These are phyloP conservation scores for Toxotes jaculatrix DNA, from an alignment of 2,113 vertebrate genomes.

Conservation along the genomic window DNA sequence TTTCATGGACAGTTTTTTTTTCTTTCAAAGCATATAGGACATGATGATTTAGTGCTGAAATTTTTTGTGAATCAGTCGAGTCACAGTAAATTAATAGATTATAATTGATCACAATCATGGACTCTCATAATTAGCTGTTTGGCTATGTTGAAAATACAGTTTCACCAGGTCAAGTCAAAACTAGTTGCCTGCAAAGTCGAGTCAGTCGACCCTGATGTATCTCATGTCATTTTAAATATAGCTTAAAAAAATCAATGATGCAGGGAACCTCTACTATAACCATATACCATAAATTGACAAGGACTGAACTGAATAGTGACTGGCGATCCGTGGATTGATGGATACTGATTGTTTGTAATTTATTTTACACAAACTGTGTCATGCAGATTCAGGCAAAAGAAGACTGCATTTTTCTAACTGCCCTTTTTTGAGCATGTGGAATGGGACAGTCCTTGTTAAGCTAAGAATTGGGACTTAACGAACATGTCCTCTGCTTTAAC, in stretches of 20 bases:
- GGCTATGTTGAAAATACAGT: background rate
- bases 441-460: background rate
- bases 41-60: background rate
- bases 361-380: background rate
- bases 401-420: background rate
- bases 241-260: no score
- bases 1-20: no score
- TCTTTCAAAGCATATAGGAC: no score
- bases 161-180: background rate
- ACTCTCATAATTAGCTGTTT: background rate
- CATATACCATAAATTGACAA: background rate
- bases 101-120: background rate
- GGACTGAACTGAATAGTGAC: background rate
- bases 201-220: no score
- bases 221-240: no score
- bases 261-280: no score
- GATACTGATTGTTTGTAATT: background rate
- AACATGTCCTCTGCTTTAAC: background rate
- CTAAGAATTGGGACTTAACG: background rate
- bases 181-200: no score
- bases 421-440: background rate
- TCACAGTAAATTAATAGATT: background rate
- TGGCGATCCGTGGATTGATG: background rate
- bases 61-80: background rate
- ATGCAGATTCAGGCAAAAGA: background rate